Conservation (phyloP, 35 echinoderm and acorn worm genomes). For the Heliocidaris tuberculata region DNA sequence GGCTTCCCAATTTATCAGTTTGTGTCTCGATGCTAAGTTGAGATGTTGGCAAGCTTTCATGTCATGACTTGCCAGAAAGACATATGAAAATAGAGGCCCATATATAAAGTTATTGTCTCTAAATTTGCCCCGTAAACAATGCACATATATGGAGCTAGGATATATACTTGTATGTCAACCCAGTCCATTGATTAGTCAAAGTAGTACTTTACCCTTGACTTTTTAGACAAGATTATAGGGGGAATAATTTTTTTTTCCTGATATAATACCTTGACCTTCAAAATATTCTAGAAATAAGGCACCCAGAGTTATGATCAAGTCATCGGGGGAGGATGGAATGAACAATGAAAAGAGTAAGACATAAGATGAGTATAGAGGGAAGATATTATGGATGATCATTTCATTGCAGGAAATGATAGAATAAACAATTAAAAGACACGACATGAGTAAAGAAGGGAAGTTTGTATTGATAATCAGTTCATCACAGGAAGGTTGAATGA, state of each 20-base stretch:
- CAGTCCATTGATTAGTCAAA: neutral
- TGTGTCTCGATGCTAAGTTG: neutral
- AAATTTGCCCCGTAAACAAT: neutral
- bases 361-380: neutral
- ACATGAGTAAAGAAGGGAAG: neutral
- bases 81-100: conserved; percentile 16
- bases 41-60: neutral
- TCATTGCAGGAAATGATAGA: neutral
- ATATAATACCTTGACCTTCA: conserved; percentile 3
- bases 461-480: too few relatives aligned
- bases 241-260: neutral
- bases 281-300: neutral
- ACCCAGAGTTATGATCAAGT: neutral
- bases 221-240: neutral
- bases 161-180: neutral
- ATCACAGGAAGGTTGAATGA: neutral
- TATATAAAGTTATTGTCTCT: neutral
- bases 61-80: conserved; percentile 8
- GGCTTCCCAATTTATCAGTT: neutral
- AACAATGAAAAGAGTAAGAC: neutral
- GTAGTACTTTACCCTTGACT: conserved; percentile 9
- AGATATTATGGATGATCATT: neutral
- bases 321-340: neutral
- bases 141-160: neutral
- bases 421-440: neutral